Base-by-base conservation (phyloP, 2,113 vertebrate genomes). In the Takifugu bimaculatus region DNA sequence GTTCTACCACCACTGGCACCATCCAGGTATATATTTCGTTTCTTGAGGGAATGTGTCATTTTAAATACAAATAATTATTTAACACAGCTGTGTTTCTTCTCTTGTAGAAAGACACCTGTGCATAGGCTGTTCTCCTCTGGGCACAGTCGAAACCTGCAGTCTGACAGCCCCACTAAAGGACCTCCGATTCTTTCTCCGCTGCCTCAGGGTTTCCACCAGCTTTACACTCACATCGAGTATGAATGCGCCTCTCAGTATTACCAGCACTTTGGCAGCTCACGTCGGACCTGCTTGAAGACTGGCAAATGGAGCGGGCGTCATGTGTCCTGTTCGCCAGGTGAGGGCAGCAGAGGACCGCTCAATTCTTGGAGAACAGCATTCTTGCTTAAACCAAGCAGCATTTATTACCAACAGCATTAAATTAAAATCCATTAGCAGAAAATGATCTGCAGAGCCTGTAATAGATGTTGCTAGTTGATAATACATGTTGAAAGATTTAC, bases 291-390 rank as follows among this genome's bases (percentile, higher is more conserved):
- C 79, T 88, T 99, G 45, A 94, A 94, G 85, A 97, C 94, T 0
- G 97, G 96, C 4, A 98, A 96, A 80, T 99, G 97, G 97, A 99
- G 97, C 29, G 97, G 97, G 25, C 93, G 93, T 54, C 94, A 96
- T 60, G 94, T 97, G 11, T 92, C 95, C 54, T 99, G 97, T 60
- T 86, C 94, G 68, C 96, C 97, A 81, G 94, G 97, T 98, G 93
- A 94, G 93, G 80, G 80, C 83, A 81, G 85, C 77, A 86, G 59
- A 81, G 63, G 26, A 74, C 43, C 28, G 42, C 44, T 48, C n/a
- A n/a, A 5, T 1, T 48, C 7, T 10, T 39, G 5, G 7, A 39
- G 45, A 6, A 5, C 25, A 43, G 11, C 32, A 20, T 54, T 20
- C 62, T 26, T 45, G 29, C 50, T 42, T 51, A 57, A 32, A 39